Evolutionary conservation across 2,113 vertebrate genomes (phyloP).

Genomic region (Syngnathus scovelli): DNA sequence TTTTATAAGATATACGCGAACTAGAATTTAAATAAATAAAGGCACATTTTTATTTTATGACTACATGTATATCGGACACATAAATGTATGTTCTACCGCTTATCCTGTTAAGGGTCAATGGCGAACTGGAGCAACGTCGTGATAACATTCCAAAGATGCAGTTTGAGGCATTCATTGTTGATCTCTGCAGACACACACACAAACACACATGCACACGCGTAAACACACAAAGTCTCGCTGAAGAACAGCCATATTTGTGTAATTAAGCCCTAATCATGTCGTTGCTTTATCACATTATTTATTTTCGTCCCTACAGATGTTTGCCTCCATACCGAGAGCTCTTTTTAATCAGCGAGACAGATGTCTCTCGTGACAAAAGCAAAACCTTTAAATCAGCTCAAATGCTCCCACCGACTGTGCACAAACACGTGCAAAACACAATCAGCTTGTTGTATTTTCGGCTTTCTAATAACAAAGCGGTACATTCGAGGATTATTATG

Average conservation of each 20-base stretch:
- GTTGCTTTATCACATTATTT: constrained; percentile 52
- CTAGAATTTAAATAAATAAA: too few species aligned
- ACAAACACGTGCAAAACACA: constrained; percentile 5
- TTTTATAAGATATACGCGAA: too few species aligned
- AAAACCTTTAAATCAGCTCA: constrained; percentile 34
- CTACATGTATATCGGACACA: too few species aligned
- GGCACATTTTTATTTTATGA: too few species aligned
- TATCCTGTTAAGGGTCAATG: too few species aligned
- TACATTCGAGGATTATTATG: background rate
- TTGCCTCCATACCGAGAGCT: constrained; percentile 44
- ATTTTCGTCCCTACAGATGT: constrained; percentile 60
- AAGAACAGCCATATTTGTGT: constrained; percentile 47
- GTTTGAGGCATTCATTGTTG: too few species aligned
- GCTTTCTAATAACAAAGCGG: constrained; percentile 1
- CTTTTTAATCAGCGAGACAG: constrained; percentile 54
- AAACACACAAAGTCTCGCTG: constrained; percentile 48
- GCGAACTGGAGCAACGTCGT: too few species aligned
- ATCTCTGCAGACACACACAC: constrained; percentile 4
- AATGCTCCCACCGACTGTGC: constrained; percentile 13
- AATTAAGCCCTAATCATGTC: constrained; percentile 62
- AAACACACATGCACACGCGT: constrained; percentile 1
- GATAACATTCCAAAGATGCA: too few species aligned
- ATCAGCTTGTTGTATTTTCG: constrained; percentile 3
- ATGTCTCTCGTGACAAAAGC: constrained; percentile 44
- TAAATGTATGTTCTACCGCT: too few species aligned